Base-by-base conservation (phyloP, 2,797 vertebrate genomes). In the Staurois parvus region DNA sequence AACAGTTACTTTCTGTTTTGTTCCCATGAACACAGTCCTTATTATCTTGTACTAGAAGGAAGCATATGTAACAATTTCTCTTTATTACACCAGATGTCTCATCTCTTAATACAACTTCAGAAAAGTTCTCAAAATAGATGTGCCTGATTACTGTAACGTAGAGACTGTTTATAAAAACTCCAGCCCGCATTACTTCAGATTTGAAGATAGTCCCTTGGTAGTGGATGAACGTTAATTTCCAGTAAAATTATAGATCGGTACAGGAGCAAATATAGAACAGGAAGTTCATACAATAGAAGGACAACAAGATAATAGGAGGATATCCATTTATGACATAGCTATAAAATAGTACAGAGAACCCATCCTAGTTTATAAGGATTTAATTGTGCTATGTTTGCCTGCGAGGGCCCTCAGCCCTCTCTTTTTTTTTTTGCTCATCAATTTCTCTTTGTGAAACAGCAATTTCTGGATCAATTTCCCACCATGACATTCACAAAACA, bases 21-120 rank as follows among this genome's bases (percentile, higher is more conserved):
- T 78, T 88, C 77, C 85, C 64, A 83, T 88, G 77, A 90, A 92
- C 67, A 62, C 13, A 89, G 90, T 89, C 66, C 59, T 89, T 88
- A 88, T 92, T 80, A 88, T 30, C 88, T 90, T 87, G 62, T 90
- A 92, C 85, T 42, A 84, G 37, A 81, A 70, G 82, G 87, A 92
- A 75, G 70, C 82, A 68, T 79, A 89, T 81, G 66, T 69, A 89
- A 64, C 40, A 75, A 72, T 4, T 62, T 73, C 87, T 91, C 79
- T 79, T 89, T 72, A 88, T 30, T 34, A 45, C 28, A 62, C 70
- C 89, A 93, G 88, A 92, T 91, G 86, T 91, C 89, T 73, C 29
- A 88, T 84, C 62, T 88, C 89, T 90, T 85, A 73, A 15, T 68
- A 74, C 75, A 75, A 79, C 77, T 42, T 62, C 19, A 40, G 66